Percentiles rank a stretch among this genome's conserved stretches.
Conservation (phyloP, 2,797 vertebrate species). For the Oceanodroma leucorhoa region DNA sequence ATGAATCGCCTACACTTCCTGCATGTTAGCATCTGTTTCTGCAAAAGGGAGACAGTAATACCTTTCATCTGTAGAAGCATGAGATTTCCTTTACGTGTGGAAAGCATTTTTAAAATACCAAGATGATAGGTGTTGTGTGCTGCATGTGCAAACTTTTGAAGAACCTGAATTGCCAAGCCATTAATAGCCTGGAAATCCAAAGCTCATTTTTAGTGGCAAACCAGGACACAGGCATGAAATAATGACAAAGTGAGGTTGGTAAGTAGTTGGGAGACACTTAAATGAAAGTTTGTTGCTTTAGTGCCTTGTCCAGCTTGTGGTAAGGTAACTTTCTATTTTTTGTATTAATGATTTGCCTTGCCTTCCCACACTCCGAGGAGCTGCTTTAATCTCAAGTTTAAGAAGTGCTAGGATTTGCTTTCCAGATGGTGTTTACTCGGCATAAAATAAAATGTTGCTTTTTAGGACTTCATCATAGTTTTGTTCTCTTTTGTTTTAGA, state of each 20-base stretch:
- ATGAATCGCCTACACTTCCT: neutral
- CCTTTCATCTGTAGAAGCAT: neutral
- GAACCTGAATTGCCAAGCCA: neutral
- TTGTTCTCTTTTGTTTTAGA: constrained; percentile 76
- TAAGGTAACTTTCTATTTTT: neutral
- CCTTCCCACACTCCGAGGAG: neutral
- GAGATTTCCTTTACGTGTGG: neutral
- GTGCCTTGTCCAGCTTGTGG: neutral
- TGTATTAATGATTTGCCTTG: neutral
- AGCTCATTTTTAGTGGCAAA: neutral
- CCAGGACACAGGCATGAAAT: neutral
- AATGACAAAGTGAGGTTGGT: neutral
- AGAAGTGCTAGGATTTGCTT: neutral
- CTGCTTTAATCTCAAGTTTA: neutral
- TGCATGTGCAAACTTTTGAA: neutral
- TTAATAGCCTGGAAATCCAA: neutral
- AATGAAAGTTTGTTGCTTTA: neutral
- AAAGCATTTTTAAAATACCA: neutral
- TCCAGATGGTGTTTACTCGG: neutral
- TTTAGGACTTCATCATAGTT: constrained; percentile 1
- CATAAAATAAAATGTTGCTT: neutral
- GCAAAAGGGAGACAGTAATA: neutral
- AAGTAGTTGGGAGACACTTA: neutral
- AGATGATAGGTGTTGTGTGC: neutral
- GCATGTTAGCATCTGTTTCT: neutral